A percentile compares a stretch with the other conserved stretches of the same genome.
phyloP scores from a whole-genome alignment of 1,140 invertebrate genomes.

The Drosophila sucinea region DNA sequence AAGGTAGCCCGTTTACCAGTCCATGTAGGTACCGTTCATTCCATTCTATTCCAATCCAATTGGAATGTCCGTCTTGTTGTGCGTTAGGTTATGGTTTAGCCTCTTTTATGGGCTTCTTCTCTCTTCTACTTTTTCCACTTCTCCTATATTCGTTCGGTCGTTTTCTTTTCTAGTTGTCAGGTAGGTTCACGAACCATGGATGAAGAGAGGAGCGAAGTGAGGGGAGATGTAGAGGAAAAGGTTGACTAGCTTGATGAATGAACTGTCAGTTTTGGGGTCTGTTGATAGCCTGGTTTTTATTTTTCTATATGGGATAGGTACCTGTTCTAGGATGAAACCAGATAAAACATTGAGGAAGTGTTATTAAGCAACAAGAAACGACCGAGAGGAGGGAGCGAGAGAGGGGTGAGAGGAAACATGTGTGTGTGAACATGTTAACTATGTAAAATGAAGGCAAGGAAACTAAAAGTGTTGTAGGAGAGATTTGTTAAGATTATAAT shows the following conservation, averaged over 20 bases:
- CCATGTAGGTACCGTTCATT: conserved; percentile 32
- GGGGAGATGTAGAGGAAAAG: conserved; percentile 14
- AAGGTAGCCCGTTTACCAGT: conserved; percentile 3
- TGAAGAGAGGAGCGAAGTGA: background rate
- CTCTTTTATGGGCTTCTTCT: conserved; percentile 2
- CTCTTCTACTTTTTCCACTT: background rate
- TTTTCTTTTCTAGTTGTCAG: conserved; percentile 28
- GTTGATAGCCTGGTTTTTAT: conserved; percentile 21
- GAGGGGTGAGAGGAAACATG: background rate
- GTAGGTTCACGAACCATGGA: conserved; percentile 7
- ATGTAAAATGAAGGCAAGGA: background rate
- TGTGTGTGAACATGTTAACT: conserved; percentile 9
- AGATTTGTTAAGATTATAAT: conserved; percentile 3
- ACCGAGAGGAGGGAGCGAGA: background rate
- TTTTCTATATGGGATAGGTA: conserved; percentile 17
- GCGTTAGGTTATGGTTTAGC: conserved; percentile 56
- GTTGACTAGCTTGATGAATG: conserved; percentile 41
- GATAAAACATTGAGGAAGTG: conserved; percentile 1
- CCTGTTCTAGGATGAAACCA: conserved; percentile 30
- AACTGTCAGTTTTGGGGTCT: conserved; percentile 41
- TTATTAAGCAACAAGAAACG: background rate
- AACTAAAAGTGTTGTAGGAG: conserved; percentile 6
- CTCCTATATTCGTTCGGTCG: conserved; percentile 42
- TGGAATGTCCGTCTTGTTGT: conserved; percentile 38
- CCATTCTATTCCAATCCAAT: conserved; percentile 44